phyloP scores from a whole-genome alignment of 2,113 vertebrate genomes.

The Arvicanthis niloticus region DNA sequence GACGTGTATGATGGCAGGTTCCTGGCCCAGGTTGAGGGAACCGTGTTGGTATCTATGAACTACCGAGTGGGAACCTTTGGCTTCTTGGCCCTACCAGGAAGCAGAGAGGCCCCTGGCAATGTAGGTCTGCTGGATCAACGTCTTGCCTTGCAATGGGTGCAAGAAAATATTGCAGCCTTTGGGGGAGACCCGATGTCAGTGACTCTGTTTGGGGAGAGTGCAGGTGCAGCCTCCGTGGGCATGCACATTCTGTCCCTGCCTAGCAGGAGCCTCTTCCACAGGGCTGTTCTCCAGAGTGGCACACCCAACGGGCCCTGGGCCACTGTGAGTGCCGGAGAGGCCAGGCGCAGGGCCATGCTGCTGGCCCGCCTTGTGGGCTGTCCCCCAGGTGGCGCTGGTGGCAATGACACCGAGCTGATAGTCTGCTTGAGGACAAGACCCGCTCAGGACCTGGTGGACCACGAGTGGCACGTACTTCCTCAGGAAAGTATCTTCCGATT shows the following conservation, averaged over 20 bases:
- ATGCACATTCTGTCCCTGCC: slow-evolving; percentile 92
- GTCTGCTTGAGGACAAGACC: slow-evolving; percentile 89
- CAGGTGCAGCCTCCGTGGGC: slow-evolving; percentile 92
- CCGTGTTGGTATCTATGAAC: slow-evolving; percentile 95
- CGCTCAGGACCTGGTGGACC: slow-evolving; percentile 91
- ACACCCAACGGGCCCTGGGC: slow-evolving; percentile 95
- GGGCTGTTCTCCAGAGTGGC: slow-evolving; percentile 94
- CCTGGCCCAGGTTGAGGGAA: slow-evolving; percentile 90
- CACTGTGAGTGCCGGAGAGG: slow-evolving; percentile 89
- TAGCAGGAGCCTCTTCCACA: slow-evolving; percentile 90
- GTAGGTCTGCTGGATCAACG: slow-evolving; percentile 94
- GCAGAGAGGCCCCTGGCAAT: slow-evolving; percentile 94
- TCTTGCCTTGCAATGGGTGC: slow-evolving; percentile 93
- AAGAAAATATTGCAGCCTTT: slow-evolving; percentile 91
- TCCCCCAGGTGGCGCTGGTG: slow-evolving; percentile 80
- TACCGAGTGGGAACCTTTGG: slow-evolving; percentile 94
- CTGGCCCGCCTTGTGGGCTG: slow-evolving; percentile 91
- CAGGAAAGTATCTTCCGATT: slow-evolving; percentile 92
- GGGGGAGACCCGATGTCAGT: slow-evolving; percentile 93
- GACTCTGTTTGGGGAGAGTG: slow-evolving; percentile 96
- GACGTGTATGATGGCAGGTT: slow-evolving; percentile 96
- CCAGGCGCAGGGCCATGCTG: slow-evolving; percentile 88
- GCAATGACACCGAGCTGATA: slow-evolving; percentile 91
- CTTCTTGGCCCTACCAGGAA: slow-evolving; percentile 92
- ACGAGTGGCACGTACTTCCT: slow-evolving; percentile 91